These are phyloP conservation scores for Strongylocentrotus purpuratus DNA, from an alignment of 35 echinoderm and acorn worm genomes.

Conservation along the genomic window DNA sequence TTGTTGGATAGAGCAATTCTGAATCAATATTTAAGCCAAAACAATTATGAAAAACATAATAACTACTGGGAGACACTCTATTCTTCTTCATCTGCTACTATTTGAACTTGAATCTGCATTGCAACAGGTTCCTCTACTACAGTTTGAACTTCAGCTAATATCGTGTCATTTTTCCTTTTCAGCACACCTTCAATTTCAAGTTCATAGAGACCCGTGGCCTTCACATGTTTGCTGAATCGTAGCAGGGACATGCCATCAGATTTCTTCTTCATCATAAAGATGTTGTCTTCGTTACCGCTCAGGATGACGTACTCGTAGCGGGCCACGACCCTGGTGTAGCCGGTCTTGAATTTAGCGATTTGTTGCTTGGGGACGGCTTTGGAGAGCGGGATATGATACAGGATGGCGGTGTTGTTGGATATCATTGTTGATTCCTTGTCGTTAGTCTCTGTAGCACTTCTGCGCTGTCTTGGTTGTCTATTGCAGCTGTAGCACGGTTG, in stretches of 20 bases:
- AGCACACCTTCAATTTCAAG: conserved; percentile 71
- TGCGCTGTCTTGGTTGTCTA: not conserved
- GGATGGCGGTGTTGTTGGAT: conserved; percentile 63
- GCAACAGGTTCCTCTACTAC: conserved; percentile 59
- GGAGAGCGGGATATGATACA: conserved; percentile 56
- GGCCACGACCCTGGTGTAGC: conserved; percentile 51
- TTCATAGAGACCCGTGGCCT: conserved; percentile 28
- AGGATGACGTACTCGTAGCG: conserved; percentile 53
- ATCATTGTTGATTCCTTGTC: conserved; percentile 3
- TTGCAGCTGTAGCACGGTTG: conserved; percentile 26
- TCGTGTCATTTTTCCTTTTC: conserved; percentile 40
- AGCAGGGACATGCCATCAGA: conserved; percentile 59
- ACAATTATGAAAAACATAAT: not conserved
- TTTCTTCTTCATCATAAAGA: conserved; percentile 60
- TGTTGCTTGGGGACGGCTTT: conserved; percentile 54
- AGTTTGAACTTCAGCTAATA: conserved; percentile 58
- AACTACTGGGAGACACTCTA: not conserved
- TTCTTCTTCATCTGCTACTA: conserved; percentile 27
- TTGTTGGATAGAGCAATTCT: not conserved
- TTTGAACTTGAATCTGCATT: conserved; percentile 36
- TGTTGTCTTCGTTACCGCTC: conserved; percentile 48
- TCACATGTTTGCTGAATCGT: conserved; percentile 54
- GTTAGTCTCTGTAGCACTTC: conserved; percentile 7
- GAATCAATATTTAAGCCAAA: not conserved
- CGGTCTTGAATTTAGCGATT: conserved; percentile 66